phyloP scores from a whole-genome alignment of 2,797 vertebrate species.

The Philypnodon macrostomus region DNA sequence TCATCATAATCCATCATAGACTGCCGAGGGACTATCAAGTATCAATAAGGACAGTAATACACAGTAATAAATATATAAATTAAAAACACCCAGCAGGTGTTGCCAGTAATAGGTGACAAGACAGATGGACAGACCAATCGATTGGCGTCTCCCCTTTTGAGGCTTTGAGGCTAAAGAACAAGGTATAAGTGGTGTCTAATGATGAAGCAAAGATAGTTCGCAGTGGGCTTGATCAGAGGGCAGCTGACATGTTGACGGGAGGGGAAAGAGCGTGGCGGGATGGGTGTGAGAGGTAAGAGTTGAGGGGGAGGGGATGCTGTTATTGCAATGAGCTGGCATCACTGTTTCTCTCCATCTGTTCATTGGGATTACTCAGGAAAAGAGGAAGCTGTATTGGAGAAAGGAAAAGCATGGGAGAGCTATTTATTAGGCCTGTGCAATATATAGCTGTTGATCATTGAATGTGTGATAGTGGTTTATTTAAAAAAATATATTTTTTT shows the following conservation, averaged over 20 bases:
- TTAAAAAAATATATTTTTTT: too few relatives aligned
- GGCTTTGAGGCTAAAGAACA: background rate
- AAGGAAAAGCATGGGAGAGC: constrained; percentile 15
- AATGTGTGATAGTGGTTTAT: too few relatives aligned
- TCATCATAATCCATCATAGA: too few relatives aligned
- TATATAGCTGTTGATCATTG: too few relatives aligned
- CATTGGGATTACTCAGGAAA: constrained; percentile 59
- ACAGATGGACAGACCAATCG: constrained; percentile 1
- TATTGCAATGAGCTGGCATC: constrained; percentile 59
- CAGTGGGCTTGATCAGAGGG: background rate
- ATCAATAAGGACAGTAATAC: background rate
- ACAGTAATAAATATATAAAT: too few relatives aligned
- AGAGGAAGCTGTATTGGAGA: constrained; percentile 22
- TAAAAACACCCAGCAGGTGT: background rate
- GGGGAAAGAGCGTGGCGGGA: constrained; percentile 21
- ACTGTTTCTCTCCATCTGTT: constrained; percentile 64
- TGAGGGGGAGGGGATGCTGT: constrained; percentile 35
- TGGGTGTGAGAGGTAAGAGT: constrained; percentile 22
- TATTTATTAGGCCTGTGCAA: too few relatives aligned
- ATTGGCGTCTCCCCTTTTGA: background rate
- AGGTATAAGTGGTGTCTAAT: background rate
- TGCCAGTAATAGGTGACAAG: constrained; percentile 2
- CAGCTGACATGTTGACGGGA: constrained; percentile 26
- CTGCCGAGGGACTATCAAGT: too few relatives aligned
- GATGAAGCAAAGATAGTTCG: background rate